Conservation (phyloP, 2,797 vertebrate species). For the Tachyglossus aculeatus region DNA sequence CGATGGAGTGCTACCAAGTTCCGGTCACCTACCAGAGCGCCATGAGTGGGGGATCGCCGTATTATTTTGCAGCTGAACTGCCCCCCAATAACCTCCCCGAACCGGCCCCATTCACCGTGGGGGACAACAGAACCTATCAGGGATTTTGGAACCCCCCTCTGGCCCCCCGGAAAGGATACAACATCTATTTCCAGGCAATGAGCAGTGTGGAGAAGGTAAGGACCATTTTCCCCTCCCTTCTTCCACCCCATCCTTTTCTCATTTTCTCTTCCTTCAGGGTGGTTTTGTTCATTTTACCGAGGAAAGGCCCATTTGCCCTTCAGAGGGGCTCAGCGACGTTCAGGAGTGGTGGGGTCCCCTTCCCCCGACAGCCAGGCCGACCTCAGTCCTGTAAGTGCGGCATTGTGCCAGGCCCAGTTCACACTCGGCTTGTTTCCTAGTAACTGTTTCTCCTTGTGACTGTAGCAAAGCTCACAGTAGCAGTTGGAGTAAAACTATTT, state of each 20-base stretch:
- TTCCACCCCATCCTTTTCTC: no score
- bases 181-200: conserved; percentile 98
- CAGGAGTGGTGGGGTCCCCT: neutral
- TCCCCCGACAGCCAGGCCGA: neutral
- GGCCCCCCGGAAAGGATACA: conserved; percentile 96
- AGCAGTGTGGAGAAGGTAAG: conserved; percentile 97
- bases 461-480: conserved; percentile 19
- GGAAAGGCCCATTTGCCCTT: neutral
- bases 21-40: conserved; percentile 91
- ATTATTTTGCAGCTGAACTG: conserved; percentile 95
- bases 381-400: neutral
- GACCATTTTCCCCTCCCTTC: no score
- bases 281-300: neutral
- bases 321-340: neutral
- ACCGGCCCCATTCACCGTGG: conserved; percentile 93
- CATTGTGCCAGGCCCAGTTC: conserved; percentile 14
- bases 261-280: conserved; percentile 2
- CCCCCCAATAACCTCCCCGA: conserved; percentile 91
- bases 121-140: conserved; percentile 96
- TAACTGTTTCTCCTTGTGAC: neutral
- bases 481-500: conserved; percentile 38
- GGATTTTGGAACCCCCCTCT: conserved; percentile 97
- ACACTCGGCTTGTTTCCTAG: conserved; percentile 5
- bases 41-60: conserved; percentile 83
- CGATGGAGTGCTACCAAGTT: conserved; percentile 90